Base-by-base conservation (phyloP, 2,113 vertebrate species). In the Cranoglanis bouderius region DNA sequence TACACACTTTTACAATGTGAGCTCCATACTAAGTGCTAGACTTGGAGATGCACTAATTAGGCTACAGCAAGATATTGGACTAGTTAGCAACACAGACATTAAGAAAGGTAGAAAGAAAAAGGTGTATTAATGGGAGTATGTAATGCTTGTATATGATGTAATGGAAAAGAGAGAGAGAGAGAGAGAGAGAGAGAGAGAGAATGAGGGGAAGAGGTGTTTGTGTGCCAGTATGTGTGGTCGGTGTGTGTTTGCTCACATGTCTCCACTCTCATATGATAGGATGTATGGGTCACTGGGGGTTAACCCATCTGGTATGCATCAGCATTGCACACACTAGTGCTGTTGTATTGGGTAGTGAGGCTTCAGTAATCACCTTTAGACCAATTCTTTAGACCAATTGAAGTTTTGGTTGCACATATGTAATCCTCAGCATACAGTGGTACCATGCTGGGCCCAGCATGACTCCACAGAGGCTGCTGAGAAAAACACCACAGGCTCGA, bases 381-480 rank as follows among this genome's bases (percentile, higher is more conserved):
- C 35, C 24, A 29, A n/a, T 70, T 84, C 70, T 63, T 40, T 85
- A 84, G 78, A 43, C 80, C 70, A 59, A 82, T 40, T 77, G 87
- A 89, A 82, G 87, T 89, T 90, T 67, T 86, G 53, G 63, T 91
- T 90, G n/a, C 89, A 89, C 85, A 89, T 89, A 59, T 90, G 85
- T 90, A 90, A 87, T 90, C 91, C 24, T 87, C 55, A 29, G 24
- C 87, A 89, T 67, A 87, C 78, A 59, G 77, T 46, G 55, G 35
- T 70, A 26, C 85, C 87, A 61, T 78, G 65, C 87, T 49, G 85
- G 77, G 81, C 75, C 29, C 82, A 82, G 87, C 75, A 46, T 40
- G 90, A 89, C 4, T 81, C 43, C 88, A 88, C 40, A 67, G 77
- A 32, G 86, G 26, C 75, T 38, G 88, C 81, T 85, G 75, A 86